Percentiles rank a stretch among this genome's conserved stretches.
phyloP scores from a whole-genome alignment of 2,888 invertebrate genomes.

The Ophion obscuratus region DNA sequence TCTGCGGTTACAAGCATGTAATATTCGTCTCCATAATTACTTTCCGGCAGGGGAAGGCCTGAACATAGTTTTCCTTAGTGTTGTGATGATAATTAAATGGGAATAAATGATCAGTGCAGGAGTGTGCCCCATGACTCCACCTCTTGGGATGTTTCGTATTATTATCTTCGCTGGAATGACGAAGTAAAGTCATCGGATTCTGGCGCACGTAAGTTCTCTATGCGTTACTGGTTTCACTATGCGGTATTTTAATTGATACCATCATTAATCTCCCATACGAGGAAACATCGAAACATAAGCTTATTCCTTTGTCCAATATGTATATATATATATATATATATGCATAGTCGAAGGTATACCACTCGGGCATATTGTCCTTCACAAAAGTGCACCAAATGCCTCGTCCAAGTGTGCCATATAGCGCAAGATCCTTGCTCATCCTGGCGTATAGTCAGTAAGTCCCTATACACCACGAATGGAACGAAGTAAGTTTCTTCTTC shows the following conservation, averaged over 20 bases:
- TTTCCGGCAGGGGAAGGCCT: not conserved
- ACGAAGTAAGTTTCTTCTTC: slow-evolving; percentile 45
- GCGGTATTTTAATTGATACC: slow-evolving; percentile 72
- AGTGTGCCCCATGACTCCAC: slow-evolving; percentile 23
- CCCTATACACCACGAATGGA: slow-evolving; percentile 6
- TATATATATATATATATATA: too few relatives aligned
- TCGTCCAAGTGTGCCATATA: slow-evolving; percentile 17
- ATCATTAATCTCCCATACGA: slow-evolving; percentile 73
- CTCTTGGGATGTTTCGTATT: slow-evolving; percentile 50
- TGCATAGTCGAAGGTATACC: not conserved
- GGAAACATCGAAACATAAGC: slow-evolving; percentile 43
- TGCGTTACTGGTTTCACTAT: slow-evolving; percentile 23
- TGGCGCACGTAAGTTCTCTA: slow-evolving; percentile 2
- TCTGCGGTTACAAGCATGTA: not conserved
- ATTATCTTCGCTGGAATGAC: slow-evolving; percentile 43
- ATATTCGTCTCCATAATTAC: not conserved
- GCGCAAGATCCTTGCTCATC: slow-evolving; percentile 34
- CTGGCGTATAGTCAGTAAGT: slow-evolving; percentile 21
- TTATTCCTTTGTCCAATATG: slow-evolving; percentile 31
- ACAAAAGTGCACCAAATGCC: slow-evolving; percentile 52
- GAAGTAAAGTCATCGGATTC: slow-evolving; percentile 58
- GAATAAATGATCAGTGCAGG: slow-evolving; percentile 19
- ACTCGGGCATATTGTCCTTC: slow-evolving; percentile 20
- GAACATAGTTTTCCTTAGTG: not conserved
- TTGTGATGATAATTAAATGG: slow-evolving; percentile 22